phyloP scores from a whole-genome alignment of 2,888 invertebrate genomes.

The Clivina fossor region DNA sequence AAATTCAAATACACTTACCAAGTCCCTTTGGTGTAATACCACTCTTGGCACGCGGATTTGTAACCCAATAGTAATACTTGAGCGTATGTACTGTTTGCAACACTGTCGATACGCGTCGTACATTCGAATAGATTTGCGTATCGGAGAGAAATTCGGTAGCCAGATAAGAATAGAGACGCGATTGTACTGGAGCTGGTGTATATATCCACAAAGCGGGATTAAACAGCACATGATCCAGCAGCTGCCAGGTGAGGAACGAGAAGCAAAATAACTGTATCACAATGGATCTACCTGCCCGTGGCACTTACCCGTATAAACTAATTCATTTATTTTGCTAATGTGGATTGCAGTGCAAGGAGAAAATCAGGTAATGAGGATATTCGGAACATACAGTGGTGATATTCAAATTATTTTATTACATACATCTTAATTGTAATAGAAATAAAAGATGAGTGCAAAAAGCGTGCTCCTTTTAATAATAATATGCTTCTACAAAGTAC shows the following conservation, averaged over 20 bases:
- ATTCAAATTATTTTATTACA: too few relatives aligned
- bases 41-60: conserved; percentile 92
- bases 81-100: conserved; percentile 97
- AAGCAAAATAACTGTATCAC: conserved; percentile 85
- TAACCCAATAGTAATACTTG: conserved; percentile 99
- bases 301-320: conserved; percentile 57
- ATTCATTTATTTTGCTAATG: too few relatives aligned
- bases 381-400: too few relatives aligned
- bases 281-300: conserved; percentile 61
- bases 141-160: conserved; percentile 98
- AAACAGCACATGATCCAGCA: conserved; percentile 98
- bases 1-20: too few relatives aligned
- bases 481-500: too few relatives aligned
- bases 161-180: conserved; percentile 93
- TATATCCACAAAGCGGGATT: conserved; percentile 99
- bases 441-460: too few relatives aligned
- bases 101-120: conserved; percentile 93
- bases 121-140: conserved; percentile 96
- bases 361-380: too few relatives aligned
- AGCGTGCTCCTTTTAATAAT: too few relatives aligned
- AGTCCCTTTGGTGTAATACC: conserved; percentile 94
- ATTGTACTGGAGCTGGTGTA: conserved; percentile 94
- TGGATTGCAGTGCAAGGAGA: too few relatives aligned
- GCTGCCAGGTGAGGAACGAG: conserved; percentile 90
- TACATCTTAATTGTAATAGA: too few relatives aligned